These are phyloP conservation scores for Parazoanthus swiftii DNA, from an alignment of 92 coral and sea anemone species.

Conservation along the genomic window DNA sequence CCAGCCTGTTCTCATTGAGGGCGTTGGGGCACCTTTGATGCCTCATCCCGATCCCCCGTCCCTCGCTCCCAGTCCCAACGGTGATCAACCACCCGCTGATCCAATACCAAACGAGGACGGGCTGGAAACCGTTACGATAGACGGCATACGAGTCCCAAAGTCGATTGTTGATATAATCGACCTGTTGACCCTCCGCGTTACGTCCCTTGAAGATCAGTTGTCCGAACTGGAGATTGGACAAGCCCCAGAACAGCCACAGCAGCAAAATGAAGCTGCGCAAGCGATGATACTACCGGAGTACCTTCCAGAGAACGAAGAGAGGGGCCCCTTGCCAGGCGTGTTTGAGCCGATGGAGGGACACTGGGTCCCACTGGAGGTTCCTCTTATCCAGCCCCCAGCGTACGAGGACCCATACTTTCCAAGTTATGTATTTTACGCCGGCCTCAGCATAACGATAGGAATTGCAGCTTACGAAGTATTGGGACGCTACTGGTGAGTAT, in stretches of 20 bases:
- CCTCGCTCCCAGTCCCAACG: not conserved
- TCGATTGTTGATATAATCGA: not conserved
- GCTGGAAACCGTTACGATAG: not conserved
- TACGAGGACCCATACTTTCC: not conserved
- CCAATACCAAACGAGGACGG: not conserved
- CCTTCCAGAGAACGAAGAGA: conserved; percentile 19
- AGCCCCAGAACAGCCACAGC: not conserved
- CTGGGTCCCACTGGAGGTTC: not conserved
- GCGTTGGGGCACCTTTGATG: not conserved
- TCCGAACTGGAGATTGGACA: not conserved
- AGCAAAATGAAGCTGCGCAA: too few species aligned
- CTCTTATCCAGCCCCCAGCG: not conserved
- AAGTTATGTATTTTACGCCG: not conserved
- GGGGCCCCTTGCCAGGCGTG: not conserved
- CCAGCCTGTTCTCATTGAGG: not conserved
- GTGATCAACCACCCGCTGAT: not conserved
- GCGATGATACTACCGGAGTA: not conserved
- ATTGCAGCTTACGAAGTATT: not conserved
- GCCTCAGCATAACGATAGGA: not conserved
- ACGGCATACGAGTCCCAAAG: conserved; percentile 7
- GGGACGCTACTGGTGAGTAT: conserved; percentile 4
- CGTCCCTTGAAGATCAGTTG: conserved; percentile 3
- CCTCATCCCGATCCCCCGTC: not conserved
- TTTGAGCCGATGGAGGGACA: conserved; percentile 1
- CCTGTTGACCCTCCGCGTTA: not conserved